These are phyloP conservation scores for Ellobius talpinus DNA, from an alignment of 2,113 vertebrate genomes.

Conservation along the genomic window DNA sequence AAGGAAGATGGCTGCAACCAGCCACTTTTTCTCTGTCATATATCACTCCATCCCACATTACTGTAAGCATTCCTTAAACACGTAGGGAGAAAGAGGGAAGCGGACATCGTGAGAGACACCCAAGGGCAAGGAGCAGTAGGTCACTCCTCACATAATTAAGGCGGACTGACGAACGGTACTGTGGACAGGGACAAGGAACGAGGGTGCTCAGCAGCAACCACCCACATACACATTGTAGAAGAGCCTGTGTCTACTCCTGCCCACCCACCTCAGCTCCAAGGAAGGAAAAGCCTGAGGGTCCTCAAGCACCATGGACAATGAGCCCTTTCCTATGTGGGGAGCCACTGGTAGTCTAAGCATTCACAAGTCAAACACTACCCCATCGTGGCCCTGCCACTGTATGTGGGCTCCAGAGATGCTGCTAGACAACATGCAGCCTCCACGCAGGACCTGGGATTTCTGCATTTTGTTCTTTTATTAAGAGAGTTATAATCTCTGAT, in stretches of 20 bases:
- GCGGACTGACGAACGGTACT: neutral
- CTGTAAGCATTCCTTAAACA: neutral
- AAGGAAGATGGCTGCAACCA: neutral
- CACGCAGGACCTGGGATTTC: neutral
- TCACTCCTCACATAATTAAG: neutral
- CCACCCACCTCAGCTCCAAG: neutral
- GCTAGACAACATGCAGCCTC: neutral
- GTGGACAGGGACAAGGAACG: no score
- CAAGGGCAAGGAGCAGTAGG: neutral
- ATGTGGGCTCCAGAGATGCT: fast-evolving
- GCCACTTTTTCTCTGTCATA: neutral
- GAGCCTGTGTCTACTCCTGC: neutral
- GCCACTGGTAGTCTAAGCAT: neutral
- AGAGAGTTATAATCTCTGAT: neutral
- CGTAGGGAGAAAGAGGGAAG: neutral
- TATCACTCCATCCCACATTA: neutral
- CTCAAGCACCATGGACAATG: neutral
- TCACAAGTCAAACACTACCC: neutral
- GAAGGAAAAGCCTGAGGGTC: neutral
- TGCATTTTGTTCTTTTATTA: neutral
- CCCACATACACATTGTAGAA: neutral
- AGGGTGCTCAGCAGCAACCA: neutral
- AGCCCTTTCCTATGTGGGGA: neutral
- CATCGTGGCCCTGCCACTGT: fast-evolving
- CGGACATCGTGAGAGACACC: neutral